A percentile compares a stretch with the other conserved stretches of the same genome.
phyloP scores from a whole-genome alignment of 2,888 invertebrate genomes.

The Heliothis peltigera region DNA sequence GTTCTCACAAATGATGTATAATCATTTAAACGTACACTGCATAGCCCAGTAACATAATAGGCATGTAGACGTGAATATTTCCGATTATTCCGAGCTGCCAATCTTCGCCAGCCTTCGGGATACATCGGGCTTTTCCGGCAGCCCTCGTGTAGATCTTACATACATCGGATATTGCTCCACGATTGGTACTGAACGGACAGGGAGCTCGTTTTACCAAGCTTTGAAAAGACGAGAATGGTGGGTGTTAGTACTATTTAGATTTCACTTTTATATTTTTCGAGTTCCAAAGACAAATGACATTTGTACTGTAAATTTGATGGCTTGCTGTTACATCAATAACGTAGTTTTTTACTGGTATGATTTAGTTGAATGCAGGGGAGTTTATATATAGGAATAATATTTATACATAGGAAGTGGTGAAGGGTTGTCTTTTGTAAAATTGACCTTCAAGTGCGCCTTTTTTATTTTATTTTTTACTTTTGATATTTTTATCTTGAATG shows the following conservation, averaged over 20 bases:
- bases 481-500: too few relatives aligned
- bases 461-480: too few relatives aligned
- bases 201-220: slow-evolving; percentile 31
- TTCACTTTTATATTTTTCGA: background rate
- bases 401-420: too few relatives aligned
- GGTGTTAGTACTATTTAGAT: background rate
- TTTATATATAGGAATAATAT: too few relatives aligned
- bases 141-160: slow-evolving; percentile 41
- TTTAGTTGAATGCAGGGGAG: too few relatives aligned
- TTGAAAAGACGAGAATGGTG: slow-evolving; percentile 7
- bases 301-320: background rate
- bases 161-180: slow-evolving; percentile 61
- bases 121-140: slow-evolving; percentile 32
- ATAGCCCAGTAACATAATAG: background rate
- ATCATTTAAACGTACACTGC: too few relatives aligned
- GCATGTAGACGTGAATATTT: slow-evolving; percentile 24
- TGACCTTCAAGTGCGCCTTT: too few relatives aligned
- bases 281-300: background rate
- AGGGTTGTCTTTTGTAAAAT: too few relatives aligned
- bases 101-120: slow-evolving; percentile 32
- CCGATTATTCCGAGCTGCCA: slow-evolving; percentile 10
- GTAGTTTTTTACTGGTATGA: too few relatives aligned
- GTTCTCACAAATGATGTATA: too few relatives aligned
- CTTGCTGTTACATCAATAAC: background rate
- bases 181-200: slow-evolving; percentile 45